These are phyloP conservation scores for Pecten maximus DNA, from an alignment of 2,888 invertebrate species.

Conservation along the genomic window DNA sequence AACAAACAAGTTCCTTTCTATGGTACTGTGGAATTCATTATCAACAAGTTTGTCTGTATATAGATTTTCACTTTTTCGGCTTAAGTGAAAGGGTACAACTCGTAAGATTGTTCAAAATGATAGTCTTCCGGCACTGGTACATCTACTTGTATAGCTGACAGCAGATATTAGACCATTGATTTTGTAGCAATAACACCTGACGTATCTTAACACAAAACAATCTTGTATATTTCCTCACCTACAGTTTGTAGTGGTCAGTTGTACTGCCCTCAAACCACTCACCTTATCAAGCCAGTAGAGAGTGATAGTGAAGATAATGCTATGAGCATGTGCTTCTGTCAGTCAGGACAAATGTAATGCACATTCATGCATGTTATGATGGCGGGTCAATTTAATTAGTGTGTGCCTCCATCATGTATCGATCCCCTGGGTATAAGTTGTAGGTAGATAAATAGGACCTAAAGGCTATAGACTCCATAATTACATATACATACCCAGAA, in stretches of 20 bases:
- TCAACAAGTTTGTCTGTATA: too few species aligned
- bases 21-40: too few species aligned
- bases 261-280: not conserved
- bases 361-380: not conserved
- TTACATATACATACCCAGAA: not conserved
- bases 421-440: not conserved
- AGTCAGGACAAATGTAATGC: not conserved
- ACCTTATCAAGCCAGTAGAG: not conserved
- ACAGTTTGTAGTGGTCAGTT: not conserved
- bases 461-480: not conserved
- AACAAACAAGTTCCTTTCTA: too few species aligned
- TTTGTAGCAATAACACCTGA: too few species aligned
- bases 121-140: too few species aligned
- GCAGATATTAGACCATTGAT: too few species aligned
- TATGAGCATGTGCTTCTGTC: not conserved
- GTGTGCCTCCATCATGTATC: not conserved
- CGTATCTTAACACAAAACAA: not conserved
- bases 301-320: not conserved
- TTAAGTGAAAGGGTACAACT: too few species aligned
- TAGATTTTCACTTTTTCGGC: too few species aligned
- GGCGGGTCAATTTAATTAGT: not conserved
- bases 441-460: not conserved
- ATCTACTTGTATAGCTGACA: too few species aligned
- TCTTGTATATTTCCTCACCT: not conserved
- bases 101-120: too few species aligned